Conservation (phyloP, 2,113 vertebrate genomes). For the Zapus hudsonius region DNA sequence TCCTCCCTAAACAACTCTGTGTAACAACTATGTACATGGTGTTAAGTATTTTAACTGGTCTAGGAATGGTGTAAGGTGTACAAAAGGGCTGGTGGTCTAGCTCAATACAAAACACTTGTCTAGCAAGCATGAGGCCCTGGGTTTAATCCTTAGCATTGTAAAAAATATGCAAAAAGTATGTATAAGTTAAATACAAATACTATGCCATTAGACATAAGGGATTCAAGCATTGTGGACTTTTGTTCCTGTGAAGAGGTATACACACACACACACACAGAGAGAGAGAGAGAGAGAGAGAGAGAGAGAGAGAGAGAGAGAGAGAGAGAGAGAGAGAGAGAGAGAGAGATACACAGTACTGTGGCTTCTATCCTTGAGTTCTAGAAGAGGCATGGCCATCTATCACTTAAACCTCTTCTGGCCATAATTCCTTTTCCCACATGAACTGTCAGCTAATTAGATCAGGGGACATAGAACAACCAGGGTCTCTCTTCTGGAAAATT, state of each 20-base stretch:
- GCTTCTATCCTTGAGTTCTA: not conserved
- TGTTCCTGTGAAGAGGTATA: not conserved
- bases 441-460: conserved; percentile 8
- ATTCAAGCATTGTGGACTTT: not conserved
- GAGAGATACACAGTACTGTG: not conserved
- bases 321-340: too few relatives aligned
- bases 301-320: too few relatives aligned
- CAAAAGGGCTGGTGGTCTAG: not conserved
- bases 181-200: not conserved
- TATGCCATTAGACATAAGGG: not conserved
- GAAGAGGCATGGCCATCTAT: not conserved
- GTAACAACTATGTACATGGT: not conserved
- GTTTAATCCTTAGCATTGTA: too few relatives aligned
- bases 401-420: not conserved
- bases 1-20: not conserved
- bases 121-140: not conserved
- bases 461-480: not conserved
- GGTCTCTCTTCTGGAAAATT: not conserved
- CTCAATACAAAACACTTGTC: not conserved
- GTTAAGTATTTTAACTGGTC: not conserved
- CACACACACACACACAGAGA: too few relatives aligned
- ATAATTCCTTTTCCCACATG: not conserved
- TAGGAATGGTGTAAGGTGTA: not conserved
- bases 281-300: too few relatives aligned
- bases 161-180: not conserved